These are phyloP conservation scores for Yponomeuta cagnagella DNA, from an alignment of 2,888 invertebrate genomes.

Conservation along the genomic window DNA sequence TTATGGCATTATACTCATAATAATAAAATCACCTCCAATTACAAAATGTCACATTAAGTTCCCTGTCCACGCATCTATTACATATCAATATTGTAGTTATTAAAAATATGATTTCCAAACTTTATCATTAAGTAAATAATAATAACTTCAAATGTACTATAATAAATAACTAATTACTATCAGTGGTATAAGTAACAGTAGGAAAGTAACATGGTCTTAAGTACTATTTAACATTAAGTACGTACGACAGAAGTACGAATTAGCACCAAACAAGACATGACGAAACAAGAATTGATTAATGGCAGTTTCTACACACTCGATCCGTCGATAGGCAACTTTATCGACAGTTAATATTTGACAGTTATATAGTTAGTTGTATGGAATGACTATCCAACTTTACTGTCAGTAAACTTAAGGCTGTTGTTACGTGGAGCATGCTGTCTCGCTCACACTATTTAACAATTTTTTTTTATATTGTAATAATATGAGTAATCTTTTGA, in stretches of 20 bases:
- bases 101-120: neutral
- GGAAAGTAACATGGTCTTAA: neutral
- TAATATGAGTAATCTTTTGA: too few species aligned
- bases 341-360: too few species aligned
- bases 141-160: neutral
- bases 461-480: too few species aligned
- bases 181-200: neutral
- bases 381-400: too few species aligned
- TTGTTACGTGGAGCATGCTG: too few species aligned
- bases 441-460: too few species aligned
- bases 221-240: constrained; percentile 41
- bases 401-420: too few species aligned
- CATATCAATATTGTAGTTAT: neutral
- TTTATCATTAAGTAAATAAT: constrained; percentile 2
- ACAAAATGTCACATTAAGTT: constrained; percentile 8
- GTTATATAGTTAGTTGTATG: too few species aligned
- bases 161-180: constrained; percentile 12
- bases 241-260: constrained; percentile 37
- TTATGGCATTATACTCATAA: neutral
- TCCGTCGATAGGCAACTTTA: neutral
- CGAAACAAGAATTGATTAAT: constrained; percentile 13
- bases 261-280: constrained; percentile 39
- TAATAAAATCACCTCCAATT: neutral
- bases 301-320: neutral
- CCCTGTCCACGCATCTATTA: neutral